These are phyloP conservation scores for Triplophysa rosa DNA, from an alignment of 2,113 vertebrate species.

Conservation along the genomic window DNA sequence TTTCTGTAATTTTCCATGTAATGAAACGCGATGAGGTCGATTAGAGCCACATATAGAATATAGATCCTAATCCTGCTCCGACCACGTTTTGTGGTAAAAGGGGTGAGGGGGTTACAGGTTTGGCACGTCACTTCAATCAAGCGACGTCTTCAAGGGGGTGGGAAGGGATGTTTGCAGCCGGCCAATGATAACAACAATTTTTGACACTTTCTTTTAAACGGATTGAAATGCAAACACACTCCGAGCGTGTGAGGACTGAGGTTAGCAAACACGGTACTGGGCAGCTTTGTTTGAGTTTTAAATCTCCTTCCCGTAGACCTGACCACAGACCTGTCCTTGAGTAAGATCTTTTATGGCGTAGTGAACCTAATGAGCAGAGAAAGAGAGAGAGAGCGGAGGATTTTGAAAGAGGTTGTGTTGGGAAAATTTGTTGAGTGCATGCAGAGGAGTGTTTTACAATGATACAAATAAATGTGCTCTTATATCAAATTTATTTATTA, in stretches of 20 bases:
- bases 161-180: constrained; percentile 16
- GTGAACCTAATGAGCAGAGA: constrained; percentile 16
- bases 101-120: constrained; percentile 31
- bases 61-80: constrained; percentile 52
- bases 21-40: constrained; percentile 55
- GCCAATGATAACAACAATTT: constrained; percentile 52
- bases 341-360: constrained; percentile 9
- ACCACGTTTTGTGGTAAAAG: constrained; percentile 35
- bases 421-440: not conserved
- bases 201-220: constrained; percentile 15
- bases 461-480: no score
- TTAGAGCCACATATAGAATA: constrained; percentile 54
- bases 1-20: constrained; percentile 58
- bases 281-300: constrained; percentile 29
- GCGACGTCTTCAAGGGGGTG: constrained; percentile 43
- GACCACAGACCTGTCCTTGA: constrained; percentile 28
- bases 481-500: not conserved
- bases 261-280: constrained; percentile 6
- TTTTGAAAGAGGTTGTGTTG: not conserved
- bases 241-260: constrained; percentile 6
- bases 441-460: constrained; percentile 3
- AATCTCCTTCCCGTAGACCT: constrained; percentile 25
- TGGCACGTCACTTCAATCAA: constrained; percentile 60
- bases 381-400: not conserved
- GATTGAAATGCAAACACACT: constrained; percentile 30